phyloP scores from a whole-genome alignment of 2,797 vertebrate species.

The Sebastes minor region DNA sequence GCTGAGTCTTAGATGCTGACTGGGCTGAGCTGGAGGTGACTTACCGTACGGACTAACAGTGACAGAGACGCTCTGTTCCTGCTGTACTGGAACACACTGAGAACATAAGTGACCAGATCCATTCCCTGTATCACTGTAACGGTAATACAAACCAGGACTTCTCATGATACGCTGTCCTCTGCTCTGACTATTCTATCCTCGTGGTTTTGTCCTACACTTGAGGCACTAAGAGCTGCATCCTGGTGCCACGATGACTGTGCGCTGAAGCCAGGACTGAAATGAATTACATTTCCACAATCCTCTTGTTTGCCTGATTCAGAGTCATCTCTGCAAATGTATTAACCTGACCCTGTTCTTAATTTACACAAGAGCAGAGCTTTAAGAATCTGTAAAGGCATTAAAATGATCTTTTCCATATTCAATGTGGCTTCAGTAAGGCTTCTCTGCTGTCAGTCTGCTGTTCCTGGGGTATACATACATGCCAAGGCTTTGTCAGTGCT shows the following conservation, averaged over 20 bases:
- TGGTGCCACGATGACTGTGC: not conserved
- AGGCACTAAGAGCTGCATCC: conserved; percentile 3
- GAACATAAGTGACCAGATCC: conserved; percentile 53
- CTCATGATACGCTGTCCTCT: conserved; percentile 36
- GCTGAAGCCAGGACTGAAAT: not conserved
- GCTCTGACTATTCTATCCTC: not conserved
- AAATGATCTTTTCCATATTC: not conserved
- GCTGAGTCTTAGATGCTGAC: conserved; percentile 43
- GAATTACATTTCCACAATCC: not conserved
- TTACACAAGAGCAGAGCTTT: not conserved
- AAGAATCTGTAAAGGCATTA: not conserved
- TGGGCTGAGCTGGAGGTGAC: conserved; percentile 59
- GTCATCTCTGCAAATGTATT: not conserved
- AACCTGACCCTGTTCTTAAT: not conserved
- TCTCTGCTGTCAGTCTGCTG: not conserved
- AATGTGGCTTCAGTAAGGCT: not conserved
- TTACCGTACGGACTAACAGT: conserved; percentile 7
- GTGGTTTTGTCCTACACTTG: conserved; percentile 29
- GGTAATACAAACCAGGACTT: conserved; percentile 59
- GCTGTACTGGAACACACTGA: conserved; percentile 41
- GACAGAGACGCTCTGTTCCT: conserved; percentile 50
- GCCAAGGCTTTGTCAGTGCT: not conserved
- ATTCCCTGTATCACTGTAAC: conserved; percentile 32
- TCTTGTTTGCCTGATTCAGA: not conserved
- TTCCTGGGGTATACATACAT: not conserved